Conservation (phyloP, 2,797 vertebrate genomes). For the Ptychadena robeensis region DNA sequence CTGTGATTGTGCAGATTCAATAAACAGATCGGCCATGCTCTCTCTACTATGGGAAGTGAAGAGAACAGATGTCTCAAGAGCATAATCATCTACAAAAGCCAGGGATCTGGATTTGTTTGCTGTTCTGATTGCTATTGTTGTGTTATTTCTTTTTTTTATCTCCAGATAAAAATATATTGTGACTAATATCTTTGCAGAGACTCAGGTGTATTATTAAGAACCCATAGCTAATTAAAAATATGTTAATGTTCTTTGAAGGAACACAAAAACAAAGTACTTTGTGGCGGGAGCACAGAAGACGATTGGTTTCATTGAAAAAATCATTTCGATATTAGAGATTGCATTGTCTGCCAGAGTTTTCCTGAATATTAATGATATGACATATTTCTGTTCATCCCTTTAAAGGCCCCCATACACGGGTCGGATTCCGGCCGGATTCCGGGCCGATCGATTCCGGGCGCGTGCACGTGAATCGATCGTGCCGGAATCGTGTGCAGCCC, state of each 20-base stretch:
- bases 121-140: neutral
- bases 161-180: neutral
- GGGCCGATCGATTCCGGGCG: no score
- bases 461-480: no score
- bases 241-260: conserved; percentile 14
- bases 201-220: neutral
- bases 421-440: no score
- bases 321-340: conserved; percentile 13
- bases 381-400: neutral
- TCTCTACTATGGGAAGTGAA: neutral
- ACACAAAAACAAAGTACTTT: neutral
- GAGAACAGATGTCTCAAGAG: neutral
- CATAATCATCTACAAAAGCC: neutral
- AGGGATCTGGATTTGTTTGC: neutral
- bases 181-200: neutral
- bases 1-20: neutral
- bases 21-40: neutral
- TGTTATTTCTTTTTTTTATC: neutral
- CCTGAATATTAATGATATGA: neutral
- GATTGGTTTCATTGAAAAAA: neutral
- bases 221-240: conserved; percentile 8
- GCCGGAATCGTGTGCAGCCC: no score
- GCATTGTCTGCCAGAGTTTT: neutral
- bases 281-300: neutral
- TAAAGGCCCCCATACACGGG: no score